phyloP scores from a whole-genome alignment of 2,797 vertebrate genomes.

The Chiroxiphia lanceolata region DNA sequence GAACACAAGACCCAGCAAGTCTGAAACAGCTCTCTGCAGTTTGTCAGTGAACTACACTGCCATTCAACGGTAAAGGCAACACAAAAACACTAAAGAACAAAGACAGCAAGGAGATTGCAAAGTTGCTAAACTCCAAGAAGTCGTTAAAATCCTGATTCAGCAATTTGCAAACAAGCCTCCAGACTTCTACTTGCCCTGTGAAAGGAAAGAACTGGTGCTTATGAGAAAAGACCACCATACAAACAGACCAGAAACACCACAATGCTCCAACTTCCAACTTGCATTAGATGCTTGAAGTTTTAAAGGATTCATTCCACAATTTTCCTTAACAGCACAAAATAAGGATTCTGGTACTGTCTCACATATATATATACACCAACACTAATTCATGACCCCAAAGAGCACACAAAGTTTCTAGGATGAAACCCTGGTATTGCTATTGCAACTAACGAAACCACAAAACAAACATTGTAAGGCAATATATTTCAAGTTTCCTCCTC shows the following conservation, averaged over 20 bases:
- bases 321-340: neutral
- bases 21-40: neutral
- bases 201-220: neutral
- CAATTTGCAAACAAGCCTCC: neutral
- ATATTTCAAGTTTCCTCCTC: neutral
- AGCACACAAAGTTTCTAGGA: neutral
- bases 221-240: neutral
- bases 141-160: neutral
- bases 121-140: neutral
- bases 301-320: neutral
- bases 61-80: neutral
- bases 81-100: neutral
- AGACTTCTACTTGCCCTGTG: neutral
- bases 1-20: slow-evolving; percentile 5
- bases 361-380: neutral
- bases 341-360: neutral
- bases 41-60: neutral
- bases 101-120: neutral
- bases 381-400: neutral
- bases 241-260: neutral
- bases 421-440: neutral
- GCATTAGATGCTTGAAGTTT: neutral
- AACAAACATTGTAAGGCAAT: neutral
- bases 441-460: neutral
- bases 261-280: neutral